A percentile compares a stretch with the other conserved stretches of the same genome.
Evolutionary conservation across 2,113 vertebrate genomes (phyloP).

Genomic region (Corythornis madagascariensis): DNA sequence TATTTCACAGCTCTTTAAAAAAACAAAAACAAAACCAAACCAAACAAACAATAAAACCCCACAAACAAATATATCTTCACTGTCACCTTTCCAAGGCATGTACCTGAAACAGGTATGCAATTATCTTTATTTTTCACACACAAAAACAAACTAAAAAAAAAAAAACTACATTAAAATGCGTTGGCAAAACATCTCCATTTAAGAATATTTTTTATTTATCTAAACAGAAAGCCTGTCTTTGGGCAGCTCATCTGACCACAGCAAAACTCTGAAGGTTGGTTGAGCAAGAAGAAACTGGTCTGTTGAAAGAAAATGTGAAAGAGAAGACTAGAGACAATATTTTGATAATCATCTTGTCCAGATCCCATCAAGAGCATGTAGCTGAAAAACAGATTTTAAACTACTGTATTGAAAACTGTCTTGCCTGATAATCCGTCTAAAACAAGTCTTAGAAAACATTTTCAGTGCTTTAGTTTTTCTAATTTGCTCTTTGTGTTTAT

Average conservation of each 20-base stretch:
- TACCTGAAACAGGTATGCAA: background rate
- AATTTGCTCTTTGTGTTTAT: background rate
- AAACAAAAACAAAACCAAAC: background rate
- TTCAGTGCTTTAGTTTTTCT: background rate
- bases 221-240: background rate
- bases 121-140: background rate
- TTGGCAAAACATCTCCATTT: background rate
- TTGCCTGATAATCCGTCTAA: background rate
- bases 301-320: background rate
- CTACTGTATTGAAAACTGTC: background rate
- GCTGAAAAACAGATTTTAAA: background rate
- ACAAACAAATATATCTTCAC: background rate
- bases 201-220: background rate
- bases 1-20: background rate
- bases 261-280: background rate
- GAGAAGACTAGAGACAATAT: background rate
- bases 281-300: background rate
- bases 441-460: background rate
- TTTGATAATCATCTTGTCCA: background rate
- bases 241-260: background rate
- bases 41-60: too few species aligned
- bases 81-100: background rate
- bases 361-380: background rate
- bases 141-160: background rate
- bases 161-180: background rate